phyloP scores from a whole-genome alignment of 2,113 vertebrate genomes.

The Callospermophilus lateralis region DNA sequence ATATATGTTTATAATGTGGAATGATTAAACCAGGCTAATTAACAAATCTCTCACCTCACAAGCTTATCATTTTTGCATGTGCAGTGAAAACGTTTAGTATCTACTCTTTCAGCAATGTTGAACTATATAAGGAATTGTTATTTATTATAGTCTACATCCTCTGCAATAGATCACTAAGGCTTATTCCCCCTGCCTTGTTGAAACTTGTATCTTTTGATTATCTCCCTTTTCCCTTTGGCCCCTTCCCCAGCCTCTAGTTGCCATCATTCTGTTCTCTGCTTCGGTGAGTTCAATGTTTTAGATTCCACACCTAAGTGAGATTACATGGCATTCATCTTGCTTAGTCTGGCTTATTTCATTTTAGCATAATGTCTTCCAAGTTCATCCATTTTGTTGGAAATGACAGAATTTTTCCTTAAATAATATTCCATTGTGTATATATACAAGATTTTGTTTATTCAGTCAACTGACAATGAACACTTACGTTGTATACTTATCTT shows the following conservation, averaged over 20 bases:
- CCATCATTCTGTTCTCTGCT: background rate
- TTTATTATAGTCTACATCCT: background rate
- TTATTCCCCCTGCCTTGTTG: background rate
- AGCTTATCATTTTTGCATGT: background rate
- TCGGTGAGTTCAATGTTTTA: background rate
- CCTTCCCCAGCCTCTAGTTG: background rate
- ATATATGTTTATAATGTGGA: background rate
- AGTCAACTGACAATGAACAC: too few species aligned
- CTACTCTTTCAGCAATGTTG: background rate
- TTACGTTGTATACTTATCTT: background rate
- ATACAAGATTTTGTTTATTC: background rate
- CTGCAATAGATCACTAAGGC: background rate
- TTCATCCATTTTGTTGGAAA: background rate
- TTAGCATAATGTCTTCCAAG: background rate
- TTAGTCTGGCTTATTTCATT: background rate
- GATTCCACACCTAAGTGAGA: background rate
- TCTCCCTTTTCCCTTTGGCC: background rate
- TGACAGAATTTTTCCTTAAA: background rate
- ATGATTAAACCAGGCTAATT: background rate
- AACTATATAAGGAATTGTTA: background rate
- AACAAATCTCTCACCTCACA: too few species aligned
- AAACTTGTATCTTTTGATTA: background rate
- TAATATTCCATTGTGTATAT: background rate
- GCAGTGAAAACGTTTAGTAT: background rate
- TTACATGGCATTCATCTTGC: background rate